Percentiles rank a stretch among this genome's conserved stretches.
phyloP scores from a whole-genome alignment of 2,797 vertebrate genomes.

The Buphagus erythrorhynchus region DNA sequence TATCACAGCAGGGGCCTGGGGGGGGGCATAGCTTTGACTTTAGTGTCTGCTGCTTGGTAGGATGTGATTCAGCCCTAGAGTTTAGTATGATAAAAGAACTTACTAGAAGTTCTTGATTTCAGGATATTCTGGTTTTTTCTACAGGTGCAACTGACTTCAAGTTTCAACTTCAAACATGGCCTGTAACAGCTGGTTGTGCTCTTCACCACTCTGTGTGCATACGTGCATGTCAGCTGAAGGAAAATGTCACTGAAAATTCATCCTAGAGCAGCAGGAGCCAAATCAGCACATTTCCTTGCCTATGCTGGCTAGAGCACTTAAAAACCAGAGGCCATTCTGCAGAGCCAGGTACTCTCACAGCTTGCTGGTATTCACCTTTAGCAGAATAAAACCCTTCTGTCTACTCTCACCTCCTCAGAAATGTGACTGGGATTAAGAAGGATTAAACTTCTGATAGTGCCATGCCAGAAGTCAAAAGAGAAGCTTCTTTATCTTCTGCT shows the following conservation, averaged over 20 bases:
- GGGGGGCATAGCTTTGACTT: neutral
- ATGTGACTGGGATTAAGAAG: neutral
- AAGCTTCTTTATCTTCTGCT: neutral
- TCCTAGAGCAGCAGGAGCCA: neutral
- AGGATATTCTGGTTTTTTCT: neutral
- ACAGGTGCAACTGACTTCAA: neutral
- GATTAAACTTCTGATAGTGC: neutral
- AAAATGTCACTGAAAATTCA: neutral
- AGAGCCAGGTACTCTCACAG: neutral
- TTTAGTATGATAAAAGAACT: neutral
- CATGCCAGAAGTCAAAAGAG: neutral
- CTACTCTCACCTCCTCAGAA: neutral
- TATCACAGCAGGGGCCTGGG: neutral
- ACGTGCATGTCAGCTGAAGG: rapidly evolving
- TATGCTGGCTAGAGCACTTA: neutral
- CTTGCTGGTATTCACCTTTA: neutral
- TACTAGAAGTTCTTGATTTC: neutral
- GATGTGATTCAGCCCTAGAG: neutral
- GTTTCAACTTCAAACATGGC: neutral
- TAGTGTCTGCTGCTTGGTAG: neutral
- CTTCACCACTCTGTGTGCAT: neutral
- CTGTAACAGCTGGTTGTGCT: neutral
- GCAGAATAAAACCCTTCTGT: neutral
- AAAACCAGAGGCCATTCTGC: neutral
- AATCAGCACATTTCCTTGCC: neutral